Evolutionary conservation across 2,888 invertebrate species (phyloP).

Genomic region (Gryllus longicercus): DNA sequence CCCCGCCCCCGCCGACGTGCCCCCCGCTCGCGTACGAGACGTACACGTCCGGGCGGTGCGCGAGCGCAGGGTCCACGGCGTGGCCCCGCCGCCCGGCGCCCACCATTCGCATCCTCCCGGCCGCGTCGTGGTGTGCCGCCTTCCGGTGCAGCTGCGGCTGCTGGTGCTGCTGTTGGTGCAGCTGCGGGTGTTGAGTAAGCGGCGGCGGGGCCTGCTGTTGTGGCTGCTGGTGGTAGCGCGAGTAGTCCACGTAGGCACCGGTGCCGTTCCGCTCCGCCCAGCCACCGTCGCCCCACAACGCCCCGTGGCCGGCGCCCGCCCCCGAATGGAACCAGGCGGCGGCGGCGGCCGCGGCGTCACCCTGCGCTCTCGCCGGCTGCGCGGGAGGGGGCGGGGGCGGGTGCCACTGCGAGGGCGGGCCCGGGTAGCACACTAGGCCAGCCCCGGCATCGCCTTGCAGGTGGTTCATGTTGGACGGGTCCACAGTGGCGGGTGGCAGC

Average conservation of each 20-base stretch:
- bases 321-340: background rate
- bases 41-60: background rate
- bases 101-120: background rate
- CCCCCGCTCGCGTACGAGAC: background rate
- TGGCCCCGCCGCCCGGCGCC: background rate
- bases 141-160: background rate
- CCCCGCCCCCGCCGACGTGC: background rate
- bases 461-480: background rate
- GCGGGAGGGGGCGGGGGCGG: background rate
- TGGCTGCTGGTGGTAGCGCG: background rate
- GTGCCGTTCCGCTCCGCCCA: background rate
- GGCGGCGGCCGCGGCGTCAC: background rate
- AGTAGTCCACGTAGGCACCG: background rate
- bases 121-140: background rate
- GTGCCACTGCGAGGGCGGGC: background rate
- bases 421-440: background rate
- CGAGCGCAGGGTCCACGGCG: background rate
- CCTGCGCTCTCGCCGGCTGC: background rate
- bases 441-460: background rate
- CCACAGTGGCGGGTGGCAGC: background rate
- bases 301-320: background rate
- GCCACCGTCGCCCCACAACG: background rate
- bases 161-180: background rate
- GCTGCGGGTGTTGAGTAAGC: background rate
- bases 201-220: background rate